phyloP scores from a whole-genome alignment of 2,888 invertebrate species.

The Hirtodrosophila duncani region DNA sequence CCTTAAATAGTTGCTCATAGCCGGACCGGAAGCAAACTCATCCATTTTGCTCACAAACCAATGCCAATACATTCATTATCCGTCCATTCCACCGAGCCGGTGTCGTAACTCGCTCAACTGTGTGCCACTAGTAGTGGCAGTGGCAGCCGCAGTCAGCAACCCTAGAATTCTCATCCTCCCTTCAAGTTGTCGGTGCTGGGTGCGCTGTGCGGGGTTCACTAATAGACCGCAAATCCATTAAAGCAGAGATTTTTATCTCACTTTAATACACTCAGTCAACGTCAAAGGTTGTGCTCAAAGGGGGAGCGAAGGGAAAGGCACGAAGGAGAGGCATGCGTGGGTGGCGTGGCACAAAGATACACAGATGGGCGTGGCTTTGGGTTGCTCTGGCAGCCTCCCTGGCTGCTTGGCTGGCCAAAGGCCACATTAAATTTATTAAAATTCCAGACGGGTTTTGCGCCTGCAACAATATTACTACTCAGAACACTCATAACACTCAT shows the following conservation, averaged over 20 bases:
- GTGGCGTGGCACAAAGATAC: no score
- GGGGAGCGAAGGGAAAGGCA: background rate
- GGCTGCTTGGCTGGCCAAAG: constrained; percentile 7
- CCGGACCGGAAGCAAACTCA: constrained; percentile 56
- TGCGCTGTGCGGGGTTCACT: constrained; percentile 35
- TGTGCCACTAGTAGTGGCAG: no score
- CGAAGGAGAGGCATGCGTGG: background rate
- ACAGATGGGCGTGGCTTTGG: constrained; percentile 7
- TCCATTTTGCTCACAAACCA: constrained; percentile 51
- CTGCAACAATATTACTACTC: constrained; percentile 72
- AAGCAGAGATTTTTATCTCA: constrained; percentile 71
- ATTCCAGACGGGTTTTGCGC: constrained; percentile 67
- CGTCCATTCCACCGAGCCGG: constrained; percentile 12
- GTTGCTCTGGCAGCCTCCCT: background rate
- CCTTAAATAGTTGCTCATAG: constrained; percentile 48
- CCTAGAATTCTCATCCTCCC: no score
- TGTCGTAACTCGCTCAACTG: background rate
- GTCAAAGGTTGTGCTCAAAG: constrained; percentile 56
- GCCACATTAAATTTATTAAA: constrained; percentile 68
- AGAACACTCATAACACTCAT: no score
- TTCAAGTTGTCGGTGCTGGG: background rate
- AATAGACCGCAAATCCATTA: constrained; percentile 74
- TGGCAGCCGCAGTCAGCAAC: no score
- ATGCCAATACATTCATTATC: constrained; percentile 67
- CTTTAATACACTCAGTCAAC: constrained; percentile 72